Conservation (phyloP, 1,140 invertebrate genomes). For the Bathynomus jamesi region DNA sequence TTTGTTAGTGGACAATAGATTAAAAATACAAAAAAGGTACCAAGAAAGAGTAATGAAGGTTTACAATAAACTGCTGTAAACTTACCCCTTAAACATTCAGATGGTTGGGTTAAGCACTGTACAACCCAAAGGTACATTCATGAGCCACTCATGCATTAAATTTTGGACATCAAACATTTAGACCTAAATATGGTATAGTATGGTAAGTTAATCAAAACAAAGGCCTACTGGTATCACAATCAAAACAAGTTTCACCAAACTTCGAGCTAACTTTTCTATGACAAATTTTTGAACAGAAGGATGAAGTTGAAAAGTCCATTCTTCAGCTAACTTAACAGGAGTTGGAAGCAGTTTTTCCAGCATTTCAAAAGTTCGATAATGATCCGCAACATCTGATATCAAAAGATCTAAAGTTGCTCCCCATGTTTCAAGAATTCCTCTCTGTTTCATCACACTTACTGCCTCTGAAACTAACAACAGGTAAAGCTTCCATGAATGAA, state of each 20-base stretch:
- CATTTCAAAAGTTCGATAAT: constrained; percentile 73
- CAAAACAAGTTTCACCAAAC: not conserved
- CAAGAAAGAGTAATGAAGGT: too few relatives aligned
- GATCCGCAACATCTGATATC: constrained; percentile 49
- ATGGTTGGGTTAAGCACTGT: constrained; percentile 1
- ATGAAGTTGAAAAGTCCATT: constrained; percentile 84
- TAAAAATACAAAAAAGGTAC: too few relatives aligned
- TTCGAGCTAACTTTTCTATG: constrained; percentile 68
- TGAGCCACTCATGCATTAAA: not conserved
- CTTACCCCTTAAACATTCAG: not conserved
- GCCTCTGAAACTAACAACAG: constrained; percentile 24
- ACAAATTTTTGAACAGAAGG: constrained; percentile 72
- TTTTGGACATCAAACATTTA: not conserved
- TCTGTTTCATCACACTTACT: not conserved
- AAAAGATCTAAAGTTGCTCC: not conserved
- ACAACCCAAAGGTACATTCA: constrained; percentile 7
- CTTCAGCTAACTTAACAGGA: constrained; percentile 74
- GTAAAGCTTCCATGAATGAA: too few relatives aligned
- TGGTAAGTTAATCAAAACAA: not conserved
- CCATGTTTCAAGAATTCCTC: not conserved
- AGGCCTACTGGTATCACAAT: not conserved
- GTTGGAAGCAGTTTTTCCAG: constrained; percentile 76
- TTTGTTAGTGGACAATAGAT: too few relatives aligned
- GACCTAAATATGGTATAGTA: not conserved
- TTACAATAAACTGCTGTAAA: too few relatives aligned